phyloP scores from a whole-genome alignment of 2,888 invertebrate species.

The Odontocolon sp. region DNA sequence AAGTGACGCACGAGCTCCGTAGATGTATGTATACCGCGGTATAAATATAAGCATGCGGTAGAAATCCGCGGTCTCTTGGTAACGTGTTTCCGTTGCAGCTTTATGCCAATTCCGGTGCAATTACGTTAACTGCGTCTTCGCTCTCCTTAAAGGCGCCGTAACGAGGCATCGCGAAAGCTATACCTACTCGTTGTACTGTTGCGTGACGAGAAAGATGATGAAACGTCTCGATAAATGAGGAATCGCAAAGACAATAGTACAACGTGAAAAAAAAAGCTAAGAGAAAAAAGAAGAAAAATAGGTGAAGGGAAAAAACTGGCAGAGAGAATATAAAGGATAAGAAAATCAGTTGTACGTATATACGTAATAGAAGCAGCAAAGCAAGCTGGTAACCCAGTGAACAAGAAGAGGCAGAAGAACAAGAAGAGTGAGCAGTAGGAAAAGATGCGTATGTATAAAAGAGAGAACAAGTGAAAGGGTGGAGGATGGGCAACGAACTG shows the following conservation, averaged over 20 bases:
- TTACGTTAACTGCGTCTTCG: conserved; percentile 61
- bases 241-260: conserved; percentile 18
- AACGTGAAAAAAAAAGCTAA: conserved; percentile 22
- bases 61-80: neutral
- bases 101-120: conserved; percentile 64
- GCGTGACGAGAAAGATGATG: neutral
- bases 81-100: conserved; percentile 48
- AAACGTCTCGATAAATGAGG: conserved; percentile 37
- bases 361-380: too few relatives aligned
- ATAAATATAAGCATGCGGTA: neutral
- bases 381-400: neutral
- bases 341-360: too few relatives aligned
- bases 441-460: conserved; percentile 41
- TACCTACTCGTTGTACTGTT: conserved; percentile 12
- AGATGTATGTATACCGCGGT: neutral
- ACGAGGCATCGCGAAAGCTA: conserved; percentile 34
- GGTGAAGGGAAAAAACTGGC: conserved; percentile 42
- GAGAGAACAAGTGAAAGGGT: conserved; percentile 28
- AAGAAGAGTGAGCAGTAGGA: conserved; percentile 44
- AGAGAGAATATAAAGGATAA: too few relatives aligned
- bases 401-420: conserved; percentile 11
- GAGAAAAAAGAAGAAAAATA: neutral
- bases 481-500: conserved; percentile 41
- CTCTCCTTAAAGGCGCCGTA: conserved; percentile 59
- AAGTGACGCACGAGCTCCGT: conserved; percentile 28